Percentiles rank a stretch among this genome's conserved stretches.
Conservation (phyloP, 1,140 invertebrate genomes). For the Acromyrmex echinatior region DNA sequence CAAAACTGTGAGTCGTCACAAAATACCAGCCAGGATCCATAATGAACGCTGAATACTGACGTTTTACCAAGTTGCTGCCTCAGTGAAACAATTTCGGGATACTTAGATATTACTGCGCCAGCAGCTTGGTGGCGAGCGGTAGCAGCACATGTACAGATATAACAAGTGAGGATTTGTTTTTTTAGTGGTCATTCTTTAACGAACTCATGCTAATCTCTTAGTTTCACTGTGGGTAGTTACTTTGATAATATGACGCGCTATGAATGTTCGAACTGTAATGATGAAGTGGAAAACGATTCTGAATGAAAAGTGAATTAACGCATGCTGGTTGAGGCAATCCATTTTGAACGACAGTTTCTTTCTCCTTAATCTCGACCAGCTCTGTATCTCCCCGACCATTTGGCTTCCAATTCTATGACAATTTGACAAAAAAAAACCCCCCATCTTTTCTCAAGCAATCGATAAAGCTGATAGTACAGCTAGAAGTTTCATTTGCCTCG, state of each 20-base stretch:
- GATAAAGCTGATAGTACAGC: slow-evolving; percentile 63
- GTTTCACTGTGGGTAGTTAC: slow-evolving; percentile 72
- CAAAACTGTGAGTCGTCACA: slow-evolving; percentile 82
- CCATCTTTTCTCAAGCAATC: slow-evolving; percentile 20
- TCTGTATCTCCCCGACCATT: slow-evolving; percentile 31
- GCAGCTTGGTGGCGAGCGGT: slow-evolving; percentile 74
- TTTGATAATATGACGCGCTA: slow-evolving; percentile 69
- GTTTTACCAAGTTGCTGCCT: slow-evolving; percentile 74
- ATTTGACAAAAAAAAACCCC: slow-evolving; percentile 16
- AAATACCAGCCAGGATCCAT: slow-evolving; percentile 84
- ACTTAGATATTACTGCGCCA: slow-evolving; percentile 76
- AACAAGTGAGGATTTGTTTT: slow-evolving; percentile 74
- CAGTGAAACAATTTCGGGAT: slow-evolving; percentile 76
- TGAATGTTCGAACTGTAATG: slow-evolving; percentile 60
- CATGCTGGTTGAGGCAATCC: slow-evolving; percentile 72
- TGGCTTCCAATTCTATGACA: slow-evolving; percentile 49
- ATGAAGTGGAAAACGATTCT: slow-evolving; percentile 60
- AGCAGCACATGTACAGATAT: slow-evolving; percentile 80
- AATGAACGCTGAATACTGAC: slow-evolving; percentile 80
- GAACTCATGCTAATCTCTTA: slow-evolving; percentile 70
- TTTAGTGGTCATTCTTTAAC: slow-evolving; percentile 74
- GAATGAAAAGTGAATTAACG: slow-evolving; percentile 73
- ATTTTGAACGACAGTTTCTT: slow-evolving; percentile 52
- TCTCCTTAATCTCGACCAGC: slow-evolving; percentile 49
- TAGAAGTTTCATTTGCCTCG: slow-evolving; percentile 74